Evolutionary conservation across 2,113 vertebrate species (phyloP).

Genomic region (Phyllostomus hastatus): DNA sequence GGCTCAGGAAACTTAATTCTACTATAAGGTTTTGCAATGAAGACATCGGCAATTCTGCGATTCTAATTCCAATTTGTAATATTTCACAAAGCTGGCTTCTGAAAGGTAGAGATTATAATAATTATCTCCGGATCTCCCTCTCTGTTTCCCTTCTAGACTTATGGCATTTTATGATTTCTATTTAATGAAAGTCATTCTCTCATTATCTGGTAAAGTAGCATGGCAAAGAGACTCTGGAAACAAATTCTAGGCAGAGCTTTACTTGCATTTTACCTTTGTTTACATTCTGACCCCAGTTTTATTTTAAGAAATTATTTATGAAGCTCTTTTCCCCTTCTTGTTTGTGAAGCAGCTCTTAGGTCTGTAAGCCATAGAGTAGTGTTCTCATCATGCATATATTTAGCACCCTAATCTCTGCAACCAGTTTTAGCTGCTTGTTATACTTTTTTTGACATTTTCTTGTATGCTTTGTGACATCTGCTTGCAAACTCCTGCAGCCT

Average conservation of each 20-base stretch:
- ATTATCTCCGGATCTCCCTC: neutral
- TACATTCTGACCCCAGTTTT: slow-evolving; percentile 61
- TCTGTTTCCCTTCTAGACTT: neutral
- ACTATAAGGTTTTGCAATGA: neutral
- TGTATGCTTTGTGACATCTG: slow-evolving; percentile 81
- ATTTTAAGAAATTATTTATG: slow-evolving; percentile 57
- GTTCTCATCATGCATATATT: slow-evolving; percentile 75
- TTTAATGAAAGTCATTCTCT: neutral
- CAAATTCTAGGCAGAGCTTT: slow-evolving; percentile 16
- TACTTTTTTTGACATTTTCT: slow-evolving; percentile 79
- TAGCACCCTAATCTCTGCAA: slow-evolving; percentile 78
- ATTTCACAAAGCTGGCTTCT: slow-evolving; percentile 14
- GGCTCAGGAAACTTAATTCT: neutral
- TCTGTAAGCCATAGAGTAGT: slow-evolving; percentile 49
- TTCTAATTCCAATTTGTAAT: neutral
- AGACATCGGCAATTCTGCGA: neutral
- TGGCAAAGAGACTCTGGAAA: slow-evolving; percentile 20
- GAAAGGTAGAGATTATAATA: neutral
- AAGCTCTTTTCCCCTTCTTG: neutral
- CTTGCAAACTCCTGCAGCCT: slow-evolving; percentile 81
- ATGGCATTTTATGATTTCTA: slow-evolving; percentile 8
- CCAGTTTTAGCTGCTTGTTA: slow-evolving; percentile 79
- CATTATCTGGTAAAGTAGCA: neutral
- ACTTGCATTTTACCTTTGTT: slow-evolving; percentile 47
- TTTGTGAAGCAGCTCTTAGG: slow-evolving; percentile 64